A percentile compares a stretch with the other conserved stretches of the same genome.
Conservation (phyloP, 2,113 vertebrate genomes). For the Rhea pennata region DNA sequence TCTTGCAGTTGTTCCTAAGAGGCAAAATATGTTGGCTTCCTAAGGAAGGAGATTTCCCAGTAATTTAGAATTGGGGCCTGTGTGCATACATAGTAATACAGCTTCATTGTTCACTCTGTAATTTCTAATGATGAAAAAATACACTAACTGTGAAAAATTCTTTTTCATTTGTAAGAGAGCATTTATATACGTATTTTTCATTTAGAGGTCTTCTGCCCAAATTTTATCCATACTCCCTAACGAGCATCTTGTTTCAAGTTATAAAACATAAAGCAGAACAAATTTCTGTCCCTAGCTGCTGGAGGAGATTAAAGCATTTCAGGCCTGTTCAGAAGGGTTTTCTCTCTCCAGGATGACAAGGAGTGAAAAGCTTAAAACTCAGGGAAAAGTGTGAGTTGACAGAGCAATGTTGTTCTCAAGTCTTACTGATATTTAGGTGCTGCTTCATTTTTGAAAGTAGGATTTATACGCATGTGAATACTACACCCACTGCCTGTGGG, state of each 20-base stretch:
- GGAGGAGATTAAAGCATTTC: background rate
- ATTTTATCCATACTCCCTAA: background rate
- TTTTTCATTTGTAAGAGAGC: background rate
- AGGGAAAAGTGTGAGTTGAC: background rate
- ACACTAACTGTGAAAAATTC: background rate
- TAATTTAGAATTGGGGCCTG: background rate
- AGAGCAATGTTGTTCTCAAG: background rate
- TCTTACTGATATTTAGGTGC: background rate
- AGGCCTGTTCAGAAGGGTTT: background rate
- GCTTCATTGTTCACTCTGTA: background rate
- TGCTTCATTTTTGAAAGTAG: slow-evolving; percentile 7
- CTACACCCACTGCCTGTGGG: background rate
- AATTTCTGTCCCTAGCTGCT: rapidly evolving
- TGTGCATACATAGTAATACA: background rate
- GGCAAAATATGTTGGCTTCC: background rate
- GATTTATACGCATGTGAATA: background rate
- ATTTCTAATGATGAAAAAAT: background rate
- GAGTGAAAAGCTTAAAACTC: background rate
- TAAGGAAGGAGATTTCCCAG: background rate
- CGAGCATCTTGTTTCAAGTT: background rate
- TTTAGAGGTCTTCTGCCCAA: background rate
- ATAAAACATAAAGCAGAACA: background rate
- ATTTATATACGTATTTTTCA: background rate
- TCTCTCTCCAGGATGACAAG: background rate
- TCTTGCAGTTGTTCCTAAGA: background rate